These are phyloP conservation scores for Drosophila kepulauana DNA, from an alignment of 1,140 invertebrate genomes.

Conservation along the genomic window DNA sequence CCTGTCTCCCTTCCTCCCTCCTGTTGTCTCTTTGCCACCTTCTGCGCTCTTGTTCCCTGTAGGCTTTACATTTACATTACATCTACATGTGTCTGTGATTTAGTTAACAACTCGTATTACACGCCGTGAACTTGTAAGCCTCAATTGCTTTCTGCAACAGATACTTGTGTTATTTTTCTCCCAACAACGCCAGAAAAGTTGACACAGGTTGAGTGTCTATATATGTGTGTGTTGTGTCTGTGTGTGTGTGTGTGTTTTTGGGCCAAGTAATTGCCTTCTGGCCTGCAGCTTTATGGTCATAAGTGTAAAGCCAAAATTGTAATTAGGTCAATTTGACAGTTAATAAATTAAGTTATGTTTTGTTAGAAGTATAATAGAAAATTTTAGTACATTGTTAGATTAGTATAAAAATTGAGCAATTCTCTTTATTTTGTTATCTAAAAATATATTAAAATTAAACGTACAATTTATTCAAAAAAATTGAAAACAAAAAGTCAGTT, in stretches of 20 bases:
- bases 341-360: neutral
- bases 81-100: slow-evolving; percentile 38
- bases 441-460: neutral
- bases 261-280: neutral
- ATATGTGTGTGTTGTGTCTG: neutral
- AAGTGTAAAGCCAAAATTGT: slow-evolving; percentile 6
- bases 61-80: slow-evolving; percentile 32
- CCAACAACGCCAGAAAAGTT: neutral
- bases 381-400: too few species aligned
- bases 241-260: neutral
- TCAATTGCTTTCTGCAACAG: slow-evolving; percentile 38
- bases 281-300: neutral
- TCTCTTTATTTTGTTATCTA: too few species aligned
- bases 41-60: slow-evolving; percentile 4
- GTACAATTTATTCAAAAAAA: neutral
- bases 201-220: neutral
- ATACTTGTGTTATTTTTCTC: slow-evolving; percentile 27
- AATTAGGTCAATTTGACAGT: slow-evolving; percentile 4
- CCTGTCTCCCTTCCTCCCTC: neutral
- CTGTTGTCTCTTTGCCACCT: neutral
- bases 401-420: too few species aligned
- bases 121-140: slow-evolving; percentile 37
- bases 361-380: neutral
- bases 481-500: neutral
- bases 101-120: slow-evolving; percentile 53